These are phyloP conservation scores for Lutjanus argentimaculatus DNA, from an alignment of 2,797 vertebrate genomes.

Conservation along the genomic window DNA sequence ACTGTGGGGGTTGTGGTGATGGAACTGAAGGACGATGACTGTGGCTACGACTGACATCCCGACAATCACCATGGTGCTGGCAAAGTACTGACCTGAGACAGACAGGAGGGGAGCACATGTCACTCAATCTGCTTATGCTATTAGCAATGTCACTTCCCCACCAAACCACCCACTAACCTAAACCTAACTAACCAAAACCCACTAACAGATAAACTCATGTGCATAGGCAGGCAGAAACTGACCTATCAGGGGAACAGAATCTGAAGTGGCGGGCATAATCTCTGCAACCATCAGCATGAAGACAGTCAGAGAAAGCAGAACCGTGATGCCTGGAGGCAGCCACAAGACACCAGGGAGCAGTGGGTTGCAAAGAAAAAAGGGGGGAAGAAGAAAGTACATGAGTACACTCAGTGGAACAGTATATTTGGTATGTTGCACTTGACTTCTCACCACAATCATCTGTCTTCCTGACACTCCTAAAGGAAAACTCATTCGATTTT, in stretches of 20 bases:
- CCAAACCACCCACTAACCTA: neutral
- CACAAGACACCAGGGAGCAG: constrained; percentile 47
- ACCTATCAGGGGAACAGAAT: constrained; percentile 88
- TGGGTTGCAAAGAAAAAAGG: constrained; percentile 31
- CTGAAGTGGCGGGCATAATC: constrained; percentile 89
- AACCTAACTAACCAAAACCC: neutral
- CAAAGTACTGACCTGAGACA: constrained; percentile 88
- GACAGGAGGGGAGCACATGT: constrained; percentile 9
- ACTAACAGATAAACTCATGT: neutral
- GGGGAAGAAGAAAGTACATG: constrained; percentile 27
- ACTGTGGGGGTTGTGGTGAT: constrained; percentile 86
- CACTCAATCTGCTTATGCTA: neutral
- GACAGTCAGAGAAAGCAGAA: constrained; percentile 88
- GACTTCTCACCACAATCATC: constrained; percentile 42
- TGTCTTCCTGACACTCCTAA: constrained; percentile 44
- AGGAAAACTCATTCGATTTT: constrained; percentile 42
- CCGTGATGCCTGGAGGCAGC: constrained; percentile 84
- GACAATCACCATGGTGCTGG: constrained; percentile 90
- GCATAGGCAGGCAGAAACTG: constrained; percentile 35
- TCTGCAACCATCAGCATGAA: constrained; percentile 90
- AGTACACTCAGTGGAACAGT: constrained; percentile 28
- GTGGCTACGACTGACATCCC: constrained; percentile 90
- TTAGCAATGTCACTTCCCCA: neutral
- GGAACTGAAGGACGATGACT: constrained; percentile 88
- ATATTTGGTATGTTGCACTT: constrained; percentile 55